Percentiles rank a stretch among this genome's conserved stretches.
These are phyloP conservation scores for Calosoma granatense DNA, from an alignment of 1,140 invertebrate genomes.

Conservation along the genomic window DNA sequence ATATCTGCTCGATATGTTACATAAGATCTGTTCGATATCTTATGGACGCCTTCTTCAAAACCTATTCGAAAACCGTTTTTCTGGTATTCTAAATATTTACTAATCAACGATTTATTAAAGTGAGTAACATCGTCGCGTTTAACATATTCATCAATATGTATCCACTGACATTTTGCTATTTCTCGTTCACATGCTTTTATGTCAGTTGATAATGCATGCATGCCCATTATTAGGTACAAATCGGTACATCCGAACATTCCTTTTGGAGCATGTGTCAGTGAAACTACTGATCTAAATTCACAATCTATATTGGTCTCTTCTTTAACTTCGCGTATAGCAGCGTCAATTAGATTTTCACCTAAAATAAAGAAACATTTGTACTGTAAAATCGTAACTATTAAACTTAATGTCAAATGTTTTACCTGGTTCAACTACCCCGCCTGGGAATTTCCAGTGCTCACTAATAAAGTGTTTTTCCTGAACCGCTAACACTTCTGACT, in stretches of 20 bases:
- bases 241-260: conserved; percentile 73
- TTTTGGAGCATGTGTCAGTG: conserved; percentile 63
- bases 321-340: conserved; percentile 72
- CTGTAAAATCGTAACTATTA: no score
- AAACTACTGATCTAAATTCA: conserved; percentile 63
- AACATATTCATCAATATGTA: conserved; percentile 66
- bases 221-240: conserved; percentile 66
- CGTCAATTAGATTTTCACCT: conserved; percentile 72
- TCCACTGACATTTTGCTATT: conserved; percentile 69
- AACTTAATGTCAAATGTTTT: no score
- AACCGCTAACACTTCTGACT: conserved; percentile 66
- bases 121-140: conserved; percentile 61
- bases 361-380: conserved; percentile 17
- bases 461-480: conserved; percentile 55
- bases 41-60: conserved; percentile 35
- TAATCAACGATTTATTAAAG: conserved; percentile 57
- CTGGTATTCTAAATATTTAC: conserved; percentile 53
- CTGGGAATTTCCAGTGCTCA: conserved; percentile 77
- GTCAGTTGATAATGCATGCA: conserved; percentile 53
- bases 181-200: conserved; percentile 63
- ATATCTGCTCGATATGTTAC: conserved; percentile 21
- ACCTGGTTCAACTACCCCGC: conserved; percentile 82
- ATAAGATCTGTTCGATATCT: conserved; percentile 30
- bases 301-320: conserved; percentile 81
- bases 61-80: conserved; percentile 46